Evolutionary conservation across 1,140 invertebrate species (phyloP), one percentile per base, ranked within the genome.

Genomic region (Hydropsyche tenuis): DNA sequence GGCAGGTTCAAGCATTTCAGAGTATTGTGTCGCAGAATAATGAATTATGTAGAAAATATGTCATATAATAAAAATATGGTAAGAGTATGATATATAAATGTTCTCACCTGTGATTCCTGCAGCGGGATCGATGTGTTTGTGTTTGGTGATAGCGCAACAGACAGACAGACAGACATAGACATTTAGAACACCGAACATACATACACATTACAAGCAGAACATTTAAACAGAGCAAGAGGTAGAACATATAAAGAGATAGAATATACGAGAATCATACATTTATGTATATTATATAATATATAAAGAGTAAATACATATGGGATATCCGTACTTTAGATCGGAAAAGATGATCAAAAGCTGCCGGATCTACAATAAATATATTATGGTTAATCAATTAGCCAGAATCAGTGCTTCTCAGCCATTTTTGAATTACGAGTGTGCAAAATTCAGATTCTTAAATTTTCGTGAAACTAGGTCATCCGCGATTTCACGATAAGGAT

Each of bases 81-180:
- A 7, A 48, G 16, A 48, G 11, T 12, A 48, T 2, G 45, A 37
- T 9, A 4, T 37, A 37, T 37, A 37, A 37, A 70, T 70, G 68
- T 46, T 27, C 75, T 77, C 72, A 77, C 75, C 75, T 77, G 75
- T 77, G 71, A 77, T 77, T 51, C 75, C 75, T 77, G 75, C 65
- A 48, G 45, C 46, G 51, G 75, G 46, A 46, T 18, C 48, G 63
- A 68, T 69, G 75, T 64, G 68, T 73, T 69, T 77, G 69, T 76
- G 43, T 6, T 66, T 63, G 72, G 75, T 73, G 73, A 74, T 71
- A 37, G 30, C 74, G 75, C 75, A 64, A 77, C 69, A 73, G 72
- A 69, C 66, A 73, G 75, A 77, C 73, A 77, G 73, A 77, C 73
- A 77, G 73, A 77, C 56, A 76, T 65, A 65, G 30, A 70, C 73